Evolutionary conservation across 2,797 vertebrate genomes (phyloP).

Genomic region (Helicolenus hilgendorfi): DNA sequence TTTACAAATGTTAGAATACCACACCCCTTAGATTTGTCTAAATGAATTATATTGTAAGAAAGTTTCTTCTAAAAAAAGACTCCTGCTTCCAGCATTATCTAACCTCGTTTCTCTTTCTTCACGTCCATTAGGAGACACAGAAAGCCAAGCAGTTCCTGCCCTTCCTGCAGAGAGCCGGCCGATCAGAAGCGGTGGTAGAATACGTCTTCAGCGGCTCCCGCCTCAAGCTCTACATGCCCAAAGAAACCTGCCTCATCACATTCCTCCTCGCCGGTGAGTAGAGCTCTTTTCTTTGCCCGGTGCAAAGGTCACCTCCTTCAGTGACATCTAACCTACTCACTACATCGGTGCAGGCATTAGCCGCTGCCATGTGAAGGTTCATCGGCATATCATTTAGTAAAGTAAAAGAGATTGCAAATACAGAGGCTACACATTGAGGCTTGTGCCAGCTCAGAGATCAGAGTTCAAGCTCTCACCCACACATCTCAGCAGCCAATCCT

Average conservation of each 20-base stretch:
- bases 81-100: neutral
- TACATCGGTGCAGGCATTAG: neutral
- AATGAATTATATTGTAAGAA: neutral
- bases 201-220: constrained; percentile 98
- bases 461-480: neutral
- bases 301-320: constrained; percentile 16
- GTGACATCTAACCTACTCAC: constrained; percentile 3
- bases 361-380: neutral
- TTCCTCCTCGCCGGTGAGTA: constrained; percentile 97
- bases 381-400: neutral
- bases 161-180: constrained; percentile 96
- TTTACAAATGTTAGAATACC: neutral
- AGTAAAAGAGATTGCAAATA: neutral
- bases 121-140: constrained; percentile 93
- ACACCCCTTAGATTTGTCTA: neutral
- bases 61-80: neutral
- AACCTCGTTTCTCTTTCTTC: neutral
- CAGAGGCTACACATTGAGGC: neutral
- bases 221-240: constrained; percentile 98
- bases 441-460: neutral
- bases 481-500: constrained; percentile 12
- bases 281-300: neutral
- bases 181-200: constrained; percentile 97
- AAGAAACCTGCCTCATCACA: constrained; percentile 99
- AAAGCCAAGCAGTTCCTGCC: constrained; percentile 99